A percentile compares a stretch with the other conserved stretches of the same genome.
Evolutionary conservation across 2,888 invertebrate species (phyloP).

Genomic region (Xanthorhoe designata): DNA sequence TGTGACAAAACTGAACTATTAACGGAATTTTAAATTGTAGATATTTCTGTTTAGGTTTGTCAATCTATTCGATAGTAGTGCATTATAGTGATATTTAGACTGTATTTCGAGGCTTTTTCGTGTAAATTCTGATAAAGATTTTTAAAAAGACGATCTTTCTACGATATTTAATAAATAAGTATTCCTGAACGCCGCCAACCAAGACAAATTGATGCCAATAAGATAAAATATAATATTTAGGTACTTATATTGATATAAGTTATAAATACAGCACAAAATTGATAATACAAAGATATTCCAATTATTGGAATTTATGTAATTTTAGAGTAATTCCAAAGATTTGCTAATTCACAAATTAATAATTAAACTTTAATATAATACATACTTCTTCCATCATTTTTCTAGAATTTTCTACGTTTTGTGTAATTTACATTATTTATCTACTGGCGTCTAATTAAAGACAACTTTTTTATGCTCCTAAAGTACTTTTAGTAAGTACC

Average conservation of each 20-base stretch:
- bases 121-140: slow-evolving; percentile 56
- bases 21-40: not conserved
- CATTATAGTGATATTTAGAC: slow-evolving; percentile 63
- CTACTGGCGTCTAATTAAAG: not conserved
- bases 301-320: slow-evolving; percentile 44
- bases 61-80: slow-evolving; percentile 49
- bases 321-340: slow-evolving; percentile 79
- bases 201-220: slow-evolving; percentile 64
- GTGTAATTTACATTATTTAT: not conserved
- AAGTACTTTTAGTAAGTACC: slow-evolving; percentile 25
- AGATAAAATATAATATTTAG: slow-evolving; percentile 46
- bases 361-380: not conserved
- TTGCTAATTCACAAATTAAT: slow-evolving; percentile 53
- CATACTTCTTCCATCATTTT: not conserved
- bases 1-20: not conserved
- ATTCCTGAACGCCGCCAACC: slow-evolving; percentile 65
- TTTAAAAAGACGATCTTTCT: slow-evolving; percentile 62
- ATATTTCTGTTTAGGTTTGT: slow-evolving; percentile 31
- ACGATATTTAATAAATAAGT: slow-evolving; percentile 49
- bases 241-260: slow-evolving; percentile 41
- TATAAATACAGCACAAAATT: slow-evolving; percentile 46
- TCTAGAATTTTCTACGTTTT: not conserved
- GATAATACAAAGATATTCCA: slow-evolving; percentile 43
- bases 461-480: slow-evolving; percentile 5
- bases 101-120: slow-evolving; percentile 74